Percentiles rank a stretch among this genome's conserved stretches.
These are phyloP conservation scores for Okapia johnstoni DNA, from an alignment of 2,113 vertebrate species.

Conservation along the genomic window DNA sequence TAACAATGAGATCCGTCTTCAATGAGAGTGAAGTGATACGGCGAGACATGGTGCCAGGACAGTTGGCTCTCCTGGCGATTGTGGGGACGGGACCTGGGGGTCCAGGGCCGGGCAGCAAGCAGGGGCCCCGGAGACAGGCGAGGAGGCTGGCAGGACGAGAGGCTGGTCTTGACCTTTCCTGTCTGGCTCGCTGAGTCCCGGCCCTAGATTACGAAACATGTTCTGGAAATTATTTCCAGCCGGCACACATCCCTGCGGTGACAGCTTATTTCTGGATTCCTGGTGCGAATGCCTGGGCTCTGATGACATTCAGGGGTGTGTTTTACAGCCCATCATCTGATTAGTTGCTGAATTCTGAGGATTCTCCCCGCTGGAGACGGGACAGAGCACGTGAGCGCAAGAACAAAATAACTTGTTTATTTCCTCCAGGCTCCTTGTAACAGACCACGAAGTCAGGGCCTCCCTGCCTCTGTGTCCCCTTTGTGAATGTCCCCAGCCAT, in stretches of 20 bases:
- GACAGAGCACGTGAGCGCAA: constrained; percentile 71
- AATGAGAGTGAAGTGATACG: rapidly evolving
- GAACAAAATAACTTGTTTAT: constrained; percentile 72
- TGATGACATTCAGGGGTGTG: constrained; percentile 80
- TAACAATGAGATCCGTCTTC: not conserved
- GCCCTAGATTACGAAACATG: constrained; percentile 74
- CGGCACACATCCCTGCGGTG: constrained; percentile 59
- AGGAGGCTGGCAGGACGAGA: not conserved
- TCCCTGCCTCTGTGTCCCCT: not conserved
- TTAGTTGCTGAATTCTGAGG: constrained; percentile 78
- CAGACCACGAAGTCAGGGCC: not conserved
- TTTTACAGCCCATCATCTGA: constrained; percentile 72
- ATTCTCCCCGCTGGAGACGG: constrained; percentile 69
- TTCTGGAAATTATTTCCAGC: constrained; percentile 75
- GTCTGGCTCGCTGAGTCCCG: constrained; percentile 54
- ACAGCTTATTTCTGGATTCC: constrained; percentile 65
- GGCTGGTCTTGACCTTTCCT: constrained; percentile 74
- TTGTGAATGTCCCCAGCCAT: not conserved
- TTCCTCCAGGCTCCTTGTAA: constrained; percentile 55
- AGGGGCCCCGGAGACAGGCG: rapidly evolving
- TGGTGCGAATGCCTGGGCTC: constrained; percentile 29
- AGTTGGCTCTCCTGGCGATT: rapidly evolving
- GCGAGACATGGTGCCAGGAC: not conserved
- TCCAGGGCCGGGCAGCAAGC: not conserved
- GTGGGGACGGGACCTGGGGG: not conserved